Evolutionary conservation across 2,888 invertebrate genomes (phyloP).

Genomic region (Elegia similella): DNA sequence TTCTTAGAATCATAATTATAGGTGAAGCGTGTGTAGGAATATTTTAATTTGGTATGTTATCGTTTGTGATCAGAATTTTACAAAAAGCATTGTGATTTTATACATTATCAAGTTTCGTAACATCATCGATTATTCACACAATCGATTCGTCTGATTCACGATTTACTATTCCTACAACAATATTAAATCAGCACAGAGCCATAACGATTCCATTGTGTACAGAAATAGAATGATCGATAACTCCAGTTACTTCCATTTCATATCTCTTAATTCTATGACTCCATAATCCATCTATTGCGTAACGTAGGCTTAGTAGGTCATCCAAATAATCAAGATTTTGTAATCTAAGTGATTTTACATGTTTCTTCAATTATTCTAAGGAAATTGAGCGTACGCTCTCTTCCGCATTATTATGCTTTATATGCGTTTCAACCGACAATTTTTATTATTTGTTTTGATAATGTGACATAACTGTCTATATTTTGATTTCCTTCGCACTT

Average conservation of each 20-base stretch:
- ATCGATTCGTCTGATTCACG: not conserved
- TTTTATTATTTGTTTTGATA: not conserved
- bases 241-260: not conserved
- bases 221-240: not conserved
- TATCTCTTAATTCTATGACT: not conserved
- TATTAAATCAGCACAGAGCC: constrained; percentile 1
- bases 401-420: not conserved
- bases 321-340: constrained; percentile 17
- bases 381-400: constrained; percentile 14
- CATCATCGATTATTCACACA: not conserved
- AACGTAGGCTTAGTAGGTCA: constrained; percentile 16
- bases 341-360: constrained; percentile 21
- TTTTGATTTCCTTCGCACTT: not conserved
- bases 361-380: constrained; percentile 19
- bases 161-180: constrained; percentile 4
- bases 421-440: not conserved
- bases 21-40: too few relatives aligned
- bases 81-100: not conserved
- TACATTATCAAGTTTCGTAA: not conserved
- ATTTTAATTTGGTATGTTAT: not conserved
- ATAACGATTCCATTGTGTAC: constrained; percentile 6
- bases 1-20: too few relatives aligned
- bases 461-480: too few relatives aligned
- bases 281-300: constrained; percentile 4
- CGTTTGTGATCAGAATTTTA: not conserved